Percentiles rank a stretch among this genome's conserved stretches.
Conservation (phyloP, 2,888 invertebrate species). For the Thera obeliscata region DNA sequence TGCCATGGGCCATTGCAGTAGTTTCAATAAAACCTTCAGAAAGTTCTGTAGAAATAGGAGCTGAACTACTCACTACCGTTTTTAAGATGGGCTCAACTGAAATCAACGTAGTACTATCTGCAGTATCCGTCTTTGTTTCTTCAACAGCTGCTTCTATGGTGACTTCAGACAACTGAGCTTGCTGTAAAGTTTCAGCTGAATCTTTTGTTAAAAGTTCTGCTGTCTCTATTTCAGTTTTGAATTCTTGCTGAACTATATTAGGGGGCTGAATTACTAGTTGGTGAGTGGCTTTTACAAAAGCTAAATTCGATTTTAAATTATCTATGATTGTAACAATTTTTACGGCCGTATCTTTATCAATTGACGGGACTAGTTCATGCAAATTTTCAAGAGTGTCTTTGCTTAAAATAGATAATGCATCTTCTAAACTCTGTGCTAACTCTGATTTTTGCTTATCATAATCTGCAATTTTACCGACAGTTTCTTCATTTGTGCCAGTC, state of each 20-base stretch:
- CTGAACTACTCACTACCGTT: background rate
- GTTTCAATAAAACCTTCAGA: background rate
- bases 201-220: constrained; percentile 3
- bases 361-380: constrained; percentile 32
- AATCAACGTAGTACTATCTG: background rate
- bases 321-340: constrained; percentile 38
- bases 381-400: constrained; percentile 42
- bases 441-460: constrained; percentile 40
- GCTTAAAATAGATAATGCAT: constrained; percentile 43
- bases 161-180: background rate
- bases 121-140: constrained; percentile 10
- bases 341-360: constrained; percentile 35
- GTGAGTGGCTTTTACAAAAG: constrained; percentile 22
- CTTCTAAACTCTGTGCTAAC: constrained; percentile 45
- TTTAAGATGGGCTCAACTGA: constrained; percentile 1
- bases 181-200: constrained; percentile 3
- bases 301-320: constrained; percentile 42
- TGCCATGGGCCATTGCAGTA: background rate
- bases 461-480: constrained; percentile 34
- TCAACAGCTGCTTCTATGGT: constrained; percentile 5
- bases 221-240: background rate
- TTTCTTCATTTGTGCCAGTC: constrained; percentile 11
- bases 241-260: background rate
- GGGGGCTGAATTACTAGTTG: background rate
- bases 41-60: background rate